Conservation (phyloP, 2,797 vertebrate species). For the Allobates femoralis region DNA sequence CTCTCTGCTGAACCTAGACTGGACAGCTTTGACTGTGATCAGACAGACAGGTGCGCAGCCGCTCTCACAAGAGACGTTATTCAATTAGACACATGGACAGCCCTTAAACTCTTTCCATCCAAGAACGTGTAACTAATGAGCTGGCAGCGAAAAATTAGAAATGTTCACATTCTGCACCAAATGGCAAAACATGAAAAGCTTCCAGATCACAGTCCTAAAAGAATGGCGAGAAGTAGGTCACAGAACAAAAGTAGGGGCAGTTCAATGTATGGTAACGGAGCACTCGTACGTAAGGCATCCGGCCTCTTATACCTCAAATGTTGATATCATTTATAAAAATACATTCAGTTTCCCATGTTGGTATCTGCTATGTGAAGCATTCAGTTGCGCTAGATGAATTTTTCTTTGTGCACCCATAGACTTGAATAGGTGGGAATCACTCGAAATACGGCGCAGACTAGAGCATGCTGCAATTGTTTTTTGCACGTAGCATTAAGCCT, state of each 20-base stretch:
- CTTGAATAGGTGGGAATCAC: too few relatives aligned
- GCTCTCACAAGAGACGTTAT: constrained; percentile 40
- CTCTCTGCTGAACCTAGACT: background rate
- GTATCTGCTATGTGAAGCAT: too few relatives aligned
- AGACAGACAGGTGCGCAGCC: constrained; percentile 49
- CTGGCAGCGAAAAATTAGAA: constrained; percentile 42
- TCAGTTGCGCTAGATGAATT: too few relatives aligned
- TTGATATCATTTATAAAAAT: too few relatives aligned
- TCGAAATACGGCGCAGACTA: too few relatives aligned
- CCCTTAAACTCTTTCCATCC: constrained; percentile 36
- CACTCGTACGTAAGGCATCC: too few relatives aligned
- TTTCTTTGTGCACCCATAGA: too few relatives aligned
- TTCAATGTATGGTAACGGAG: background rate
- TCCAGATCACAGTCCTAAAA: background rate
- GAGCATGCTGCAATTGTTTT: too few relatives aligned
- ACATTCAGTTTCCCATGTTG: too few relatives aligned
- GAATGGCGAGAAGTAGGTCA: background rate
- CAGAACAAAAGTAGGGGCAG: background rate
- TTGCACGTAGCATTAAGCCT: too few relatives aligned
- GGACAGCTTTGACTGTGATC: background rate
- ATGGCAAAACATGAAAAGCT: background rate
- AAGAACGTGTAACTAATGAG: constrained; percentile 55
- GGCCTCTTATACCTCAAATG: too few relatives aligned
- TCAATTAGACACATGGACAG: constrained; percentile 55
- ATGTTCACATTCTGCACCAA: background rate